These are phyloP conservation scores for Apotomis capreana DNA, from an alignment of 2,888 invertebrate species.

Conservation along the genomic window DNA sequence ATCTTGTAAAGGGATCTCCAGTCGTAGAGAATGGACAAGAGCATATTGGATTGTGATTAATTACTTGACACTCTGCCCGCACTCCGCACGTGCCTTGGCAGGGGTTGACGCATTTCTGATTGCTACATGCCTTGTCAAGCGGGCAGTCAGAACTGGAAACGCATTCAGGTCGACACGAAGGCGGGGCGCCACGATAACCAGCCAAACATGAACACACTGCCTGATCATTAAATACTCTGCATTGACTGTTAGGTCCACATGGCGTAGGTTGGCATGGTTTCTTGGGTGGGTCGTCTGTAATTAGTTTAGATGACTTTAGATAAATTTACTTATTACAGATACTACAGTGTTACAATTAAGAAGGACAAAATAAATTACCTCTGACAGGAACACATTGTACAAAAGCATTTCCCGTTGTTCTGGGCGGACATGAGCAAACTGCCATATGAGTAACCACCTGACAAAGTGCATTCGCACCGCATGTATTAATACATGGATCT, in stretches of 20 bases:
- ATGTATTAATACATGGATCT: slow-evolving; percentile 90
- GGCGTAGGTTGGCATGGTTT: slow-evolving; percentile 86
- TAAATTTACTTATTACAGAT: slow-evolving; percentile 16
- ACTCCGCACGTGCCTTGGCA: slow-evolving; percentile 92
- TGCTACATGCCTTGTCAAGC: slow-evolving; percentile 86
- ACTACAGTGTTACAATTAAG: too few relatives aligned
- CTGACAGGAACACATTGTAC: slow-evolving; percentile 84
- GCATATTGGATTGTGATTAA: slow-evolving; percentile 90
- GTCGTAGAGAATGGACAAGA: slow-evolving; percentile 85
- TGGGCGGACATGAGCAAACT: slow-evolving; percentile 88
- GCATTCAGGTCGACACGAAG: slow-evolving; percentile 89
- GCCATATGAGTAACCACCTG: slow-evolving; percentile 90
- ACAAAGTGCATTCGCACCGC: slow-evolving; percentile 89
- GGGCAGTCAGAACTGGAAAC: slow-evolving; percentile 88
- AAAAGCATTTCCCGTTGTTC: slow-evolving; percentile 88
- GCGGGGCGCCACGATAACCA: slow-evolving; percentile 86
- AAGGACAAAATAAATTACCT: slow-evolving; percentile 61
- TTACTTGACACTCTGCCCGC: slow-evolving; percentile 88
- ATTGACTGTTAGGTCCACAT: slow-evolving; percentile 86
- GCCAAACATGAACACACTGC: slow-evolving; percentile 87
- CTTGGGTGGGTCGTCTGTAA: slow-evolving; percentile 66
- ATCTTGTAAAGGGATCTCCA: slow-evolving; percentile 88
- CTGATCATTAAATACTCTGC: slow-evolving; percentile 84
- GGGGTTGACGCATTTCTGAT: slow-evolving; percentile 88
- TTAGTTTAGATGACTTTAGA: slow-evolving; percentile 15